Evolutionary conservation across 1,140 invertebrate genomes (phyloP), one percentile per base, ranked within the genome.

Genomic region (Antheraea pernyi): DNA sequence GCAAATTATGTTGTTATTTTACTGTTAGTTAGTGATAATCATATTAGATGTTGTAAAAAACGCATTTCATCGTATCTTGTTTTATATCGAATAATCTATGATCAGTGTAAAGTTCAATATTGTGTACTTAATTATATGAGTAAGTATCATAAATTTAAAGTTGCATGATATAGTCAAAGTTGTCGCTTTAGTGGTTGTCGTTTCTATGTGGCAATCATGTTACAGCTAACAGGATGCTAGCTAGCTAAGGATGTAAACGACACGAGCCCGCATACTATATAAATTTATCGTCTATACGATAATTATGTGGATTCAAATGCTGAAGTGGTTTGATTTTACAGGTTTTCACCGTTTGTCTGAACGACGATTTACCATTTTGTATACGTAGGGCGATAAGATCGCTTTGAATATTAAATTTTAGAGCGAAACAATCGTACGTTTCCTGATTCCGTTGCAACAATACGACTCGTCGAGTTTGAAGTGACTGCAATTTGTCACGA

Each of bases 301-400:
- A 91, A 92, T 92, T 91, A 92, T 91, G 82, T 87, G 85, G 88
- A 91, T 91, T 89, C 83, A 88, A 84, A 85, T 81, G n/a, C 81
- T 78, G 77, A 42, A 85, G 81, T 82, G 81, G 81, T 87, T 85
- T 88, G 87, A 78, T 70, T 84, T 84, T 85, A 84, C 85, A 82
- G 86, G 84, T 84, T 84, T 81, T 86, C 81, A 84, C 80, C 76
- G 80, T 53, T 7, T n/a, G 46, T 53, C 16, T 77, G 74, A 74
- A 72, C 76, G 67, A 69, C 73, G 79, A 74, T 85, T 86, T 84
- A 86, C 78, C 69, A 73, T 89, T 85, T 78, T 89, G 81, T 85
- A 81, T 64, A 77, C 65, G 62, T 67, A 77, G 73, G 72, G 4
- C 22, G 65, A 69, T 86, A 84, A 78, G 81, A 78, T 66, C 74